phyloP scores from a whole-genome alignment of 2,888 invertebrate species.

The Tipula confusa region DNA sequence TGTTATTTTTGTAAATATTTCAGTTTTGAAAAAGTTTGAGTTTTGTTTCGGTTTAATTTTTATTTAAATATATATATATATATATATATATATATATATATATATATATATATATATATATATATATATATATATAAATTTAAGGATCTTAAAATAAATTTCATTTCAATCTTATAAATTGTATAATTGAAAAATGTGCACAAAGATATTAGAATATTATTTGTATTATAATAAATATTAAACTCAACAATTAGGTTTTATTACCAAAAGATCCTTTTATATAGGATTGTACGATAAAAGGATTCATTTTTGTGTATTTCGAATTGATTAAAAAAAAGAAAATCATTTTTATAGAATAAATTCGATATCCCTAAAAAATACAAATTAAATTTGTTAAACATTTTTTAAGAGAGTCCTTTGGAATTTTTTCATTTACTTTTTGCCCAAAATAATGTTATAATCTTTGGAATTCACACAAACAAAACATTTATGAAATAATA shows the following conservation, averaged over 20 bases:
- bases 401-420: neutral
- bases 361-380: neutral
- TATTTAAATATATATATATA: too few species aligned
- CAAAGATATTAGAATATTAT: neutral
- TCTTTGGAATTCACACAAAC: neutral
- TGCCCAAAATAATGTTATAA: neutral
- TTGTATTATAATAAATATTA: neutral
- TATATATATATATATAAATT: too few species aligned
- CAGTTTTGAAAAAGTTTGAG: too few species aligned
- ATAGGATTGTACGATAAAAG: neutral
- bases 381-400: neutral
- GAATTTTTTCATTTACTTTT: neutral
- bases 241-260: neutral
- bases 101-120: too few species aligned
- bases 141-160: neutral
- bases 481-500: too few species aligned
- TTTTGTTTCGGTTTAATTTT: too few species aligned
- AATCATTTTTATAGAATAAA: neutral
- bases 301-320: neutral
- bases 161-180: neutral
- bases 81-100: too few species aligned
- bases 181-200: neutral
- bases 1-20: too few species aligned
- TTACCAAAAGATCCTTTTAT: neutral
- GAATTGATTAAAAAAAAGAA: too few species aligned